Conservation (phyloP, 2,797 vertebrate species). For the Enteromius paludinosus region DNA sequence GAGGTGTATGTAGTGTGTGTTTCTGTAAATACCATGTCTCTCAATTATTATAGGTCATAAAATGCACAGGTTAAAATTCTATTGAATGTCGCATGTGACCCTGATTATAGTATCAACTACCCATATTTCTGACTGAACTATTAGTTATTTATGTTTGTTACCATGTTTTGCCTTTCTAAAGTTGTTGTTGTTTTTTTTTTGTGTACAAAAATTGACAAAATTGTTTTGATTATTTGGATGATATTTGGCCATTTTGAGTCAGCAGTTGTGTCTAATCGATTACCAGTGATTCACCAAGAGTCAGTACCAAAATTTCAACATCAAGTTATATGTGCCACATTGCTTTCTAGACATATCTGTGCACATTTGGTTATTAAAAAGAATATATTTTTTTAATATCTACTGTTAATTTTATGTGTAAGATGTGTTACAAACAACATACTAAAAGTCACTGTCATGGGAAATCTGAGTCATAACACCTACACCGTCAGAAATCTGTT, state of each 20-base stretch:
- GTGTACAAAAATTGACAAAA: neutral
- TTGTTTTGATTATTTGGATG: neutral
- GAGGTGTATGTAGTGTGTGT: neutral
- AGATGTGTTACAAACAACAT: neutral
- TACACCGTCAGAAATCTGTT: constrained; percentile 29
- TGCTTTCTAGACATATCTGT: neutral
- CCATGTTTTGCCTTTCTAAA: neutral
- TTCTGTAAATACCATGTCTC: neutral
- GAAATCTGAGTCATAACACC: constrained; percentile 45
- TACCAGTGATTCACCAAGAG: neutral
- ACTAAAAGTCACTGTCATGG: constrained; percentile 18
- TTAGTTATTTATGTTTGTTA: neutral
- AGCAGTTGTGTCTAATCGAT: neutral
- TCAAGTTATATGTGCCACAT: neutral
- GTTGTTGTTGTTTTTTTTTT: neutral
- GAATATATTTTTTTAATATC: neutral
- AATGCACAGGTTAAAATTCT: neutral
- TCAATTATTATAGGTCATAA: neutral
- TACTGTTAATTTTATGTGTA: neutral
- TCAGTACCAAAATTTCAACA: neutral
- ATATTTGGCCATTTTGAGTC: neutral
- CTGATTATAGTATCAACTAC: neutral
- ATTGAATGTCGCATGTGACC: neutral
- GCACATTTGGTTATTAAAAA: neutral
- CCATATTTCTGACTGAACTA: neutral